Conservation (phyloP, 2,113 vertebrate genomes). For the Rhinopithecus roxellana region DNA sequence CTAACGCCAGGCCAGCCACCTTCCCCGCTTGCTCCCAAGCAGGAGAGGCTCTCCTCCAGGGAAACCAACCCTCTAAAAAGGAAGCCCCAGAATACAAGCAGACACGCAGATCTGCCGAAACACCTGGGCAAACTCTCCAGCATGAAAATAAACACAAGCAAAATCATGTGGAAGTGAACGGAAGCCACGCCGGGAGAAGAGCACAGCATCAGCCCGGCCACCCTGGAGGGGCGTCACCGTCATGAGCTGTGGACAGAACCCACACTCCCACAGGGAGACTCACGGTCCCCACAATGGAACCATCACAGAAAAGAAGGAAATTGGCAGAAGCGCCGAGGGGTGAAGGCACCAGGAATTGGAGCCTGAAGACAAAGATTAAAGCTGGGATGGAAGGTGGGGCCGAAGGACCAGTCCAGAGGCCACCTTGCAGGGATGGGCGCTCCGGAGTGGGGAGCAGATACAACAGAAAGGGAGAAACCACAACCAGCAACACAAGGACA, state of each 20-base stretch:
- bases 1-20: too few relatives aligned
- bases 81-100: not conserved
- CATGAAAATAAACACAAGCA: not conserved
- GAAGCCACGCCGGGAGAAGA: not conserved
- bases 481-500: not conserved
- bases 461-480: not conserved
- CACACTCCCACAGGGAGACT: too few relatives aligned
- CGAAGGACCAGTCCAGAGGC: not conserved
- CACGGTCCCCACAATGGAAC: not conserved
- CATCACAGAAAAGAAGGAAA: not conserved
- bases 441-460: rapidly evolving
- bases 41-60: not conserved
- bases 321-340: too few relatives aligned
- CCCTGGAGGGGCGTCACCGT: too few relatives aligned
- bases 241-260: too few relatives aligned
- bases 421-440: not conserved
- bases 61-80: not conserved
- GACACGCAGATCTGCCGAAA: not conserved
- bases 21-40: too few relatives aligned
- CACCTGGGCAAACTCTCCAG: not conserved
- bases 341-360: not conserved
- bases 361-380: not conserved
- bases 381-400: not conserved
- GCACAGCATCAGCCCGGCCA: rapidly evolving
- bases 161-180: not conserved